A percentile compares a stretch with the other conserved stretches of the same genome.
Evolutionary conservation across 2,888 invertebrate genomes (phyloP).

Genomic region (Synergus gifuensis): DNA sequence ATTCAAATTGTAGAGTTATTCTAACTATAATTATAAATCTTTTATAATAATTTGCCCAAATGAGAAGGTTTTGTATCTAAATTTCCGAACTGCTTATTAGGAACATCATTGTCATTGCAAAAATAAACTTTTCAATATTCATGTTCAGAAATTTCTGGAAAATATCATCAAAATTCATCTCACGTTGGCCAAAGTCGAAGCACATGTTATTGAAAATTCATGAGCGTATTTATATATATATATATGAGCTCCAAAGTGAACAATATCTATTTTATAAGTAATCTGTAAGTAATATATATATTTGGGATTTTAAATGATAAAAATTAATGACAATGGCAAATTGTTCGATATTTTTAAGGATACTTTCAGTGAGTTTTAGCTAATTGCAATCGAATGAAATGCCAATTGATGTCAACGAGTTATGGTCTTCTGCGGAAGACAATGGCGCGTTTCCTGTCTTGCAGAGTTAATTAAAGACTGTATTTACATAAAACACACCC

Average conservation of each 20-base stretch:
- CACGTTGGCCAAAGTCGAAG: neutral
- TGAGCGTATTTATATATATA: neutral
- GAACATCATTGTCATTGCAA: too few species aligned
- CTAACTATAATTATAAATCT: neutral
- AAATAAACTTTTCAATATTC: too few species aligned
- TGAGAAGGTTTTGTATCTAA: neutral
- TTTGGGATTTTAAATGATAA: neutral
- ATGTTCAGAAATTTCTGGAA: too few species aligned
- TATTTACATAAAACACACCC: constrained; percentile 32
- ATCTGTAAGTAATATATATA: neutral
- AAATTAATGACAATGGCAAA: neutral
- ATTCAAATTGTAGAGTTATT: neutral
- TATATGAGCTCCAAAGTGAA: too few species aligned
- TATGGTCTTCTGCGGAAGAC: constrained; percentile 16
- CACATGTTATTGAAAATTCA: neutral
- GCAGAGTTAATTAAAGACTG: constrained; percentile 38
- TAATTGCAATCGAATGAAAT: constrained; percentile 34
- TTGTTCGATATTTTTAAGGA: neutral
- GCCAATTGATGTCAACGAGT: constrained; percentile 32
- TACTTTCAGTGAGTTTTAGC: neutral
- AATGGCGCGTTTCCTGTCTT: constrained; percentile 35
- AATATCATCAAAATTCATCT: neutral
- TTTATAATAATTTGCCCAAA: neutral
- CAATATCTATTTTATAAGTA: too few species aligned
- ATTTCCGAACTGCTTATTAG: too few species aligned